A percentile compares a stretch with the other conserved stretches of the same genome.
Evolutionary conservation across 2,888 invertebrate species (phyloP).

Genomic region (Xylota segnis): DNA sequence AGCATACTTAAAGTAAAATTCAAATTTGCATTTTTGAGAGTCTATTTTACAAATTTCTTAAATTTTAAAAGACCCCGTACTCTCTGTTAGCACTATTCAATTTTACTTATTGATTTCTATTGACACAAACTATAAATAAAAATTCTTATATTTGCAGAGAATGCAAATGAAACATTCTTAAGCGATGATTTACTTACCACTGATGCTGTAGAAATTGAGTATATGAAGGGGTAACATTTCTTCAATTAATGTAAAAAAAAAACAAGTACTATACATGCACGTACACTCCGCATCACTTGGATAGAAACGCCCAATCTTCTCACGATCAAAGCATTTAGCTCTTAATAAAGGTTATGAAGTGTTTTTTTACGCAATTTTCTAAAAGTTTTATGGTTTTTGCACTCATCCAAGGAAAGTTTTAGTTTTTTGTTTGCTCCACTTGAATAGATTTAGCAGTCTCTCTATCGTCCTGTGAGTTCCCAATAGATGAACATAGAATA

Average conservation of each 20-base stretch:
- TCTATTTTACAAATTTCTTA: background rate
- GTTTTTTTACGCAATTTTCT: too few relatives aligned
- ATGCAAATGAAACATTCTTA: slow-evolving; percentile 75
- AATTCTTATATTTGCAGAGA: slow-evolving; percentile 73
- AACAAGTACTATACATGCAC: slow-evolving; percentile 37
- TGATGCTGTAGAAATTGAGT: slow-evolving; percentile 74
- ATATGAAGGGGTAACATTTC: slow-evolving; percentile 72
- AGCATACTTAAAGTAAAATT: too few relatives aligned
- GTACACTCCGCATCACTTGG: too few relatives aligned
- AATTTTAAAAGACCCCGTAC: background rate
- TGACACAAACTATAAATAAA: slow-evolving; percentile 13
- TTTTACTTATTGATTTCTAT: background rate
- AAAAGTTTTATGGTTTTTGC: too few relatives aligned
- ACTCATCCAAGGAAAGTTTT: too few relatives aligned
- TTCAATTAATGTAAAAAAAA: slow-evolving; percentile 42
- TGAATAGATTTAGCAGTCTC: too few relatives aligned
- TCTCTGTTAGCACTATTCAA: background rate
- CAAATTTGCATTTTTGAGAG: slow-evolving; percentile 1
- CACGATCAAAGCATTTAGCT: too few relatives aligned
- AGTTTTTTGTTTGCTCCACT: too few relatives aligned
- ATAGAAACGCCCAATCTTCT: too few relatives aligned
- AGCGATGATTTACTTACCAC: slow-evolving; percentile 74
- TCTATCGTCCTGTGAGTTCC: too few relatives aligned
- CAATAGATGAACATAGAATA: too few relatives aligned
- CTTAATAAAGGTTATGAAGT: too few relatives aligned